phyloP scores from a whole-genome alignment of 1,140 invertebrate species.

The Gryllus bimaculatus region DNA sequence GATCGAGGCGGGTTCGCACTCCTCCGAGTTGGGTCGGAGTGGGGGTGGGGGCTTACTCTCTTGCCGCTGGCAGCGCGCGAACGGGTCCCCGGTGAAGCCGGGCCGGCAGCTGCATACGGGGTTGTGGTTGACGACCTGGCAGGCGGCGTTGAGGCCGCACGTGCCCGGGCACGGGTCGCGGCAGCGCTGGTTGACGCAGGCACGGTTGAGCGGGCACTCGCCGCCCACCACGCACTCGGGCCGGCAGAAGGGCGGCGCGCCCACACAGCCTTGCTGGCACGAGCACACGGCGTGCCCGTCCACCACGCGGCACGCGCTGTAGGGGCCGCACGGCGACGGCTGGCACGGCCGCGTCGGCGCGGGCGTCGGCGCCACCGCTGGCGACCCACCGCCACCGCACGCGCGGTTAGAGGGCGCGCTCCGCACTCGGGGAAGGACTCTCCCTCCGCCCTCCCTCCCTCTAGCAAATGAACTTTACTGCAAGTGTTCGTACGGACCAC shows the following conservation, averaged over 20 bases:
- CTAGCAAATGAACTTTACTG: too few relatives aligned
- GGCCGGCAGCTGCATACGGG: constrained; percentile 65
- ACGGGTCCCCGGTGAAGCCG: constrained; percentile 34
- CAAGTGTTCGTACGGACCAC: too few relatives aligned
- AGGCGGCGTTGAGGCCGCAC: constrained; percentile 36
- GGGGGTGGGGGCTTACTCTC: constrained; percentile 20
- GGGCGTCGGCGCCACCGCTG: background rate
- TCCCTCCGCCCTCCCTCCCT: too few relatives aligned
- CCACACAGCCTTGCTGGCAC: constrained; percentile 32
- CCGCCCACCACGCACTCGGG: constrained; percentile 27
- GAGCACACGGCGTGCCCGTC: constrained; percentile 28
- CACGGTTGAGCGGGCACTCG: constrained; percentile 34
- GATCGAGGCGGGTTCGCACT: too few relatives aligned
- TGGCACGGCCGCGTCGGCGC: constrained; percentile 46
- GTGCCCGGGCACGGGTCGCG: constrained; percentile 31
- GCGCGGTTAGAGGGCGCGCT: too few relatives aligned
- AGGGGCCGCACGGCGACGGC: constrained; percentile 34
- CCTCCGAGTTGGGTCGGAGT: too few relatives aligned
- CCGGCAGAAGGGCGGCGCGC: constrained; percentile 28
- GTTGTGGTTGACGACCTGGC: constrained; percentile 53
- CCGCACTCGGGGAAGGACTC: too few relatives aligned
- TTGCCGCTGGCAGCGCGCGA: constrained; percentile 28
- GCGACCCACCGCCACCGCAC: constrained; percentile 26
- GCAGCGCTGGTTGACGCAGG: constrained; percentile 32
- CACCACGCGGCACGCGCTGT: constrained; percentile 32